A percentile compares a stretch with the other conserved stretches of the same genome.
These are phyloP conservation scores for Pitangus sulphuratus DNA, from an alignment of 2,797 vertebrate species.

Conservation along the genomic window DNA sequence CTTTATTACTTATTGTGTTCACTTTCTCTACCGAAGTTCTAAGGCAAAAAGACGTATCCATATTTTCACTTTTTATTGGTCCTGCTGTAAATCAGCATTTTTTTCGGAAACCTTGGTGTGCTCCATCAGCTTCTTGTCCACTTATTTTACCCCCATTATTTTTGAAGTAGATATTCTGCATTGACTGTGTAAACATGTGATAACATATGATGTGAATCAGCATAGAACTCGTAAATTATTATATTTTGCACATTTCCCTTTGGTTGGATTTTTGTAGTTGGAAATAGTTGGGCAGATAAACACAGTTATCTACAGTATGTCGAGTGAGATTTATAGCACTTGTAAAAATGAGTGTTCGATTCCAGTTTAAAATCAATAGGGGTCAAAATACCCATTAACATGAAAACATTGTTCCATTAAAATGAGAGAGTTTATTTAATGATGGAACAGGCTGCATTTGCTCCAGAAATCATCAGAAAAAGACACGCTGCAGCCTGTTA, in stretches of 20 bases:
- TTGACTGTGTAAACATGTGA: fast-evolving
- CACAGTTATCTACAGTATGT: not conserved
- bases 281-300: not conserved
- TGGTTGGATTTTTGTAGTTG: not conserved
- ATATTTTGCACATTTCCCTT: not conserved
- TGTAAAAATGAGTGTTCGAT: not conserved
- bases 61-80: not conserved
- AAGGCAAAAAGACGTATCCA: fast-evolving
- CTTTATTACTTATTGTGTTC: not conserved
- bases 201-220: not conserved
- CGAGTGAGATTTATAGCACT: not conserved
- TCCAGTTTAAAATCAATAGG: not conserved
- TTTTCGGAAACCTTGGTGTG: not conserved
- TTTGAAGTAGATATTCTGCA: not conserved
- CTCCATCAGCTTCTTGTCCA: not conserved
- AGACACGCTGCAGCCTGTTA: not conserved
- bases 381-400: not conserved
- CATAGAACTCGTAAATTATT: not conserved
- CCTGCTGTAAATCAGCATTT: not conserved
- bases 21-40: not conserved
- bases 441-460: not conserved
- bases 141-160: not conserved
- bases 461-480: not conserved
- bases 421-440: not conserved
- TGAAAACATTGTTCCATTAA: not conserved